These are phyloP conservation scores for Eunapius fragilis DNA, from an alignment of 37 sponge, comb jelly and placozoan genomes.

Conservation along the genomic window DNA sequence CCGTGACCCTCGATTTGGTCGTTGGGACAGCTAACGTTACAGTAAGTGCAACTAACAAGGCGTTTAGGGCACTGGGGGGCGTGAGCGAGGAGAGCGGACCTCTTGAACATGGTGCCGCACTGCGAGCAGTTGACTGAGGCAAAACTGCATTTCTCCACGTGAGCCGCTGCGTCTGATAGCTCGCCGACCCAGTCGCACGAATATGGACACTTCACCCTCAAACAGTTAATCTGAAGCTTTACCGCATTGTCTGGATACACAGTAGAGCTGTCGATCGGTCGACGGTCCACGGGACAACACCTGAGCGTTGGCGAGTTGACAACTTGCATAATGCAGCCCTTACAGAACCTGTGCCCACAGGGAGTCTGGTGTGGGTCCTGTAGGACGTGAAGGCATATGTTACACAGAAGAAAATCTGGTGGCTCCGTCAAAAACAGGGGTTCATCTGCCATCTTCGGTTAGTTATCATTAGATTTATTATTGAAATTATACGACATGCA, in stretches of 20 bases:
- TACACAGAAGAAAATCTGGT: constrained; percentile 59
- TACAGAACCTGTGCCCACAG: constrained; percentile 76
- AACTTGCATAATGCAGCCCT: constrained; percentile 47
- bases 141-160: constrained; percentile 27
- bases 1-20: background rate
- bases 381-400: constrained; percentile 50
- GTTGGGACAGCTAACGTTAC: background rate
- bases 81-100: background rate
- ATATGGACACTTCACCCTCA: constrained; percentile 48
- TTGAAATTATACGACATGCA: background rate
- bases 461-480: too few relatives aligned
- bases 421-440: constrained; percentile 52
- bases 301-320: constrained; percentile 24
- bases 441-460: constrained; percentile 27
- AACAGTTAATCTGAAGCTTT: constrained; percentile 53
- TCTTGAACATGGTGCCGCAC: constrained; percentile 11
- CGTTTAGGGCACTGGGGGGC: constrained; percentile 7
- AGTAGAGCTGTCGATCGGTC: constrained; percentile 25
- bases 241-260: constrained; percentile 68
- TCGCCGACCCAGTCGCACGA: constrained; percentile 67
- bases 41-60: background rate
- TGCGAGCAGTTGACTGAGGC: constrained; percentile 8
- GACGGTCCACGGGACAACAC: constrained; percentile 63
- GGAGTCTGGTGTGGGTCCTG: constrained; percentile 61
- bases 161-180: constrained; percentile 16